Percentiles rank a stretch among this genome's conserved stretches.
Conservation (phyloP, 2,113 vertebrate genomes). For the Gulo gulo region DNA sequence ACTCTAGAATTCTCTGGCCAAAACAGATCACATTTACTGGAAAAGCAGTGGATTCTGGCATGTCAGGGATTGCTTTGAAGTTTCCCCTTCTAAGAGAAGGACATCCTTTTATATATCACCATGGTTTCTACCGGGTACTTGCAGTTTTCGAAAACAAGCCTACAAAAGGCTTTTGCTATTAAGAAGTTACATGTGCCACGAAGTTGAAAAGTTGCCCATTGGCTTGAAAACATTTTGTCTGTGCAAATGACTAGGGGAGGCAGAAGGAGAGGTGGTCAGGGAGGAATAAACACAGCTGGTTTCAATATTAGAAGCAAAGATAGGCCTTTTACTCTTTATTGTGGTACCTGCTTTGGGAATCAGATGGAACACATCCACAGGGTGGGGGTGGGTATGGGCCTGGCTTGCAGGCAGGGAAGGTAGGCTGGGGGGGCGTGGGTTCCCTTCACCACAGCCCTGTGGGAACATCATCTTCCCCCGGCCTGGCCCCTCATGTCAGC, state of each 20-base stretch:
- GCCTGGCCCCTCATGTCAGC: slow-evolving; percentile 76
- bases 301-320: slow-evolving; percentile 31
- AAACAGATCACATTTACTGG: slow-evolving; percentile 55
- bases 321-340: slow-evolving; percentile 19
- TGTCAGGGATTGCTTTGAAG: slow-evolving; percentile 45
- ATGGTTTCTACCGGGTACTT: neutral
- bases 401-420: neutral
- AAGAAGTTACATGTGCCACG: slow-evolving; percentile 40
- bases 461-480: slow-evolving; percentile 68
- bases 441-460: slow-evolving; percentile 63
- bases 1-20: slow-evolving; percentile 28
- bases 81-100: slow-evolving; percentile 55
- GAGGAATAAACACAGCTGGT: slow-evolving; percentile 52
- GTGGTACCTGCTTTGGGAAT: slow-evolving; percentile 58
- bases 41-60: slow-evolving; percentile 51
- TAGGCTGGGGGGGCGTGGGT: neutral
- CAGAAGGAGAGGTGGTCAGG: neutral
- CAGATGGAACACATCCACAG: neutral
- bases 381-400: neutral
- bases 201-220: slow-evolving; percentile 50
- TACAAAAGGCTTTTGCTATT: slow-evolving; percentile 36
- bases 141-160: slow-evolving; percentile 53
- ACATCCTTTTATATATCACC: slow-evolving; percentile 25
- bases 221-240: neutral
- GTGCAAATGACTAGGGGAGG: neutral